phyloP scores from a whole-genome alignment of 2,113 vertebrate species.

The Plestiodon gilberti region DNA sequence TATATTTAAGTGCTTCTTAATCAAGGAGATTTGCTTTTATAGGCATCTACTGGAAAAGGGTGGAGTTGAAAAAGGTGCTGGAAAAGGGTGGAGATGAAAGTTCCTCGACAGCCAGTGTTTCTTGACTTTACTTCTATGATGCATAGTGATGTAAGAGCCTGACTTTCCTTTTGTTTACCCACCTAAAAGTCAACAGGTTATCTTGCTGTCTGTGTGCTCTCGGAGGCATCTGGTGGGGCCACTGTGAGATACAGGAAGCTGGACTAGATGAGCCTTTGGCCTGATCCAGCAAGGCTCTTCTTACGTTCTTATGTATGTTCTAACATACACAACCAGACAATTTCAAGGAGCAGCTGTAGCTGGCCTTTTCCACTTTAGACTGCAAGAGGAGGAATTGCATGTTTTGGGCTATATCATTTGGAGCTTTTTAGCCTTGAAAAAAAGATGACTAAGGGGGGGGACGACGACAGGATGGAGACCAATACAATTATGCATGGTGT shows the following conservation, averaged over 20 bases:
- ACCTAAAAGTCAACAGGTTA: neutral
- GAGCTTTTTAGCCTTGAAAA: too few relatives aligned
- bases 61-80: neutral
- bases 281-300: too few relatives aligned
- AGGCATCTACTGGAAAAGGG: neutral
- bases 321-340: neutral
- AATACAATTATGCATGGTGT: too few relatives aligned
- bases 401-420: neutral
- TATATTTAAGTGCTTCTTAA: neutral
- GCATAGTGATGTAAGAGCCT: neutral
- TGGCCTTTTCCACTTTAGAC: neutral
- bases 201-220: too few relatives aligned
- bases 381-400: neutral
- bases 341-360: neutral
- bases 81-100: neutral
- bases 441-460: too few relatives aligned
- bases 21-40: neutral
- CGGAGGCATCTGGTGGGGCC: too few relatives aligned
- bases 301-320: too few relatives aligned
- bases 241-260: too few relatives aligned
- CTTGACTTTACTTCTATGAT: neutral
- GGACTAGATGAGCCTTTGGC: too few relatives aligned
- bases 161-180: neutral
- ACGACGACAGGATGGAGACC: too few relatives aligned
- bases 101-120: neutral